A percentile compares a stretch with the other conserved stretches of the same genome.
phyloP scores from a whole-genome alignment of 2,113 vertebrate genomes.

The Hyla sarda region DNA sequence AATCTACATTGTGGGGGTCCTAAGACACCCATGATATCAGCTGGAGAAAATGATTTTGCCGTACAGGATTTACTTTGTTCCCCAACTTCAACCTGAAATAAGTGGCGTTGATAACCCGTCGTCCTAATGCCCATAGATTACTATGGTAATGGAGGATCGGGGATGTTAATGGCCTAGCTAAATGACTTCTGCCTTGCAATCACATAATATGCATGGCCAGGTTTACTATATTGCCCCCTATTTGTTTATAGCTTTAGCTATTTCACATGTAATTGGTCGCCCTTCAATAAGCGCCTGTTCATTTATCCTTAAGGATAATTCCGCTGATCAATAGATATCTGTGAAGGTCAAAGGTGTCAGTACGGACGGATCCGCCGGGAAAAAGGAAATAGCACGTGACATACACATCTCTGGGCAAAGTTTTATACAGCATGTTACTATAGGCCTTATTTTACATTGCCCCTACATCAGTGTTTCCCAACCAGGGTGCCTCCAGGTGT shows the following conservation, averaged over 20 bases:
- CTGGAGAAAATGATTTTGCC: no score
- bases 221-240: neutral
- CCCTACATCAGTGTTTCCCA: no score
- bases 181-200: neutral
- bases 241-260: neutral
- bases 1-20: no score
- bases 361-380: neutral
- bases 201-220: neutral
- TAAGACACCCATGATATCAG: no score
- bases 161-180: neutral
- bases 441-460: neutral
- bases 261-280: conserved; percentile 5
- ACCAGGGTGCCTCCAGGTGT: no score
- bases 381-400: neutral
- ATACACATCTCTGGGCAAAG: neutral
- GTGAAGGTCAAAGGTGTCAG: conserved; percentile 8
- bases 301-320: neutral
- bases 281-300: neutral
- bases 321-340: conserved; percentile 2
- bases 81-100: neutral
- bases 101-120: neutral
- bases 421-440: neutral
- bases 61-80: no score
- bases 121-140: neutral
- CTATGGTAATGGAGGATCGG: neutral